Conservation (phyloP, 2,113 vertebrate species). For the Salminus brasiliensis region DNA sequence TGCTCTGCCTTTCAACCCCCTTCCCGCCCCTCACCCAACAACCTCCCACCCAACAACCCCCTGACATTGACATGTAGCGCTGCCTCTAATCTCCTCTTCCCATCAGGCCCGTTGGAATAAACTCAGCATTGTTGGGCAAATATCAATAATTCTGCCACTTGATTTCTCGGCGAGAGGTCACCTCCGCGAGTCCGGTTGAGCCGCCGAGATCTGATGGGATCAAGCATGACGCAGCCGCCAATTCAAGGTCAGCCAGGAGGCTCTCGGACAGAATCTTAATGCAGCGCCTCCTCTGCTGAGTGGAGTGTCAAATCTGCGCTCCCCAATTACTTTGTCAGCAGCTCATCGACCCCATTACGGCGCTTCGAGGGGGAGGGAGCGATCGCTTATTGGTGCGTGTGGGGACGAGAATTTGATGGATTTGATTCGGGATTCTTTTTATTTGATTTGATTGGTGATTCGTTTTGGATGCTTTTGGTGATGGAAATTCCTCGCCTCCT, state of each 20-base stretch:
- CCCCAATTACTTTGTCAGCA: conserved; percentile 28
- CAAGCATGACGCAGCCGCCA: conserved; percentile 30
- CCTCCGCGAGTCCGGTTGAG: conserved; percentile 40
- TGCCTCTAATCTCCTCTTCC: conserved; percentile 47
- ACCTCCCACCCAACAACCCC: no score
- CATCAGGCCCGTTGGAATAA: conserved; percentile 46
- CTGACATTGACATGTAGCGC: conserved; percentile 24
- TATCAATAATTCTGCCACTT: conserved; percentile 59
- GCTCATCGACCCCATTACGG: conserved; percentile 32
- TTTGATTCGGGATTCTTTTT: background rate
- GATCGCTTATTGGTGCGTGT: background rate
- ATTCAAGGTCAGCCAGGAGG: conserved; percentile 58
- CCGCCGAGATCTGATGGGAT: conserved; percentile 55
- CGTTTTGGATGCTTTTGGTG: no score
- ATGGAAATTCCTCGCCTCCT: no score
- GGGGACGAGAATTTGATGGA: background rate
- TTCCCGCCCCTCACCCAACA: no score
- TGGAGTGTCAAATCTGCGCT: conserved; percentile 5
- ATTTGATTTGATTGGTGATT: background rate
- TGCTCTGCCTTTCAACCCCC: conserved; percentile 9
- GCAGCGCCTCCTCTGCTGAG: conserved; percentile 21
- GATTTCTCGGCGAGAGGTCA: conserved; percentile 55
- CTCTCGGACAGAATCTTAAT: conserved; percentile 54
- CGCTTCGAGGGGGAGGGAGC: background rate
- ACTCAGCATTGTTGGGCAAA: conserved; percentile 53